Conservation (phyloP, 2,888 invertebrate species). For the Lymantria dispar region DNA sequence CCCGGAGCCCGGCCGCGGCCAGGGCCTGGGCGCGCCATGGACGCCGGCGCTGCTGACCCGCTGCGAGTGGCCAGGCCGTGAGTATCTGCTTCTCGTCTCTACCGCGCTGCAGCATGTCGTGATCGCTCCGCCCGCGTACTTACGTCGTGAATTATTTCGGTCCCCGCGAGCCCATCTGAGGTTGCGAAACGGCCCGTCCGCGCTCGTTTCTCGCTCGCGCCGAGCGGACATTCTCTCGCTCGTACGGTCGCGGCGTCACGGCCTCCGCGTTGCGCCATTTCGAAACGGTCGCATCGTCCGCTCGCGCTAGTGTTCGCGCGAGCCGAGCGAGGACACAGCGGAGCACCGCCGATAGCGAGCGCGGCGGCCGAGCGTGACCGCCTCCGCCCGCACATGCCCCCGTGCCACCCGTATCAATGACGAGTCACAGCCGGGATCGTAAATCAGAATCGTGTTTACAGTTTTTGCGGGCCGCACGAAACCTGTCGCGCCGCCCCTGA, state of each 20-base stretch:
- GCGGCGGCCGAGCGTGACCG: conserved; percentile 78
- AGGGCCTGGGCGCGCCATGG: conserved; percentile 79
- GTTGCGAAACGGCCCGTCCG: conserved; percentile 75
- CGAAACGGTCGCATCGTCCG: conserved; percentile 68
- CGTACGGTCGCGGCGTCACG: conserved; percentile 75
- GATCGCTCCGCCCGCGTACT: conserved; percentile 49
- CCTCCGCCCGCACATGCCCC: conserved; percentile 52
- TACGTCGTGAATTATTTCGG: conserved; percentile 73
- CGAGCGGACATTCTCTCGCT: conserved; percentile 78
- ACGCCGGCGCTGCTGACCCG: conserved; percentile 78
- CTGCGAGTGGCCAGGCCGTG: conserved; percentile 80
- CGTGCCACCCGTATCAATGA: conserved; percentile 56
- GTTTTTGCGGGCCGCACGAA: conserved; percentile 67
- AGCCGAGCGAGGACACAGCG: conserved; percentile 63
- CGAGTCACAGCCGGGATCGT: conserved; percentile 55
- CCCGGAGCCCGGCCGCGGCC: conserved; percentile 79
- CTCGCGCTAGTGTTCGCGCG: conserved; percentile 45
- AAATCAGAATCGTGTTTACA: conserved; percentile 76
- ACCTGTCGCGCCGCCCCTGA: conserved; percentile 70
- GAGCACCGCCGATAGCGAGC: conserved; percentile 60
- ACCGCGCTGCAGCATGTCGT: conserved; percentile 47
- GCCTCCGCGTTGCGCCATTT: conserved; percentile 81
- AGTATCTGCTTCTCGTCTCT: conserved; percentile 58
- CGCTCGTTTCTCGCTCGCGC: conserved; percentile 67
- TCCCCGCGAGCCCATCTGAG: conserved; percentile 66